Percentiles rank a stretch among this genome's conserved stretches.
Conservation (phyloP, 2,888 invertebrate genomes). For the Agriotes lineatus region DNA sequence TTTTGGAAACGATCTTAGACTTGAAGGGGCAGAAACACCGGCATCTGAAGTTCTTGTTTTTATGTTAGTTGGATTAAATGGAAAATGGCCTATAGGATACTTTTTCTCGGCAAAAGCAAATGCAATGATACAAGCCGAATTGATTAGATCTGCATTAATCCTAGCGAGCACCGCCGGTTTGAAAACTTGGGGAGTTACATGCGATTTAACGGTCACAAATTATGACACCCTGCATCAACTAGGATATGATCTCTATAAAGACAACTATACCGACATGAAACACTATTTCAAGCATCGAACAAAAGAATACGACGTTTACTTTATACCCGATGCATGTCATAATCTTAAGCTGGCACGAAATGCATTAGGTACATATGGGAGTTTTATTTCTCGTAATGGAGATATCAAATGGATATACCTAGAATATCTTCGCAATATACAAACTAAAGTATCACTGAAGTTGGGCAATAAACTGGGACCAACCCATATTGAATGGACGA, state of each 20-base stretch:
- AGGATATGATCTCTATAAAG: constrained; percentile 30
- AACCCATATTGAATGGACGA: neutral
- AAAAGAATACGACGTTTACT: constrained; percentile 26
- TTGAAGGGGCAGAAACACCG: constrained; percentile 32
- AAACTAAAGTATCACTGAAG: neutral
- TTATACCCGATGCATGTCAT: constrained; percentile 38
- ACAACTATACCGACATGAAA: constrained; percentile 23
- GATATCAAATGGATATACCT: constrained; percentile 15
- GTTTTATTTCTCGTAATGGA: constrained; percentile 15
- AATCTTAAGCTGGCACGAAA: constrained; percentile 33
- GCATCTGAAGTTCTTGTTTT: constrained; percentile 40
- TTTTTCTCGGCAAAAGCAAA: constrained; percentile 28
- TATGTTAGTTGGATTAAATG: constrained; percentile 39
- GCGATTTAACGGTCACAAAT: constrained; percentile 27
- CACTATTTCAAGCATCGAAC: constrained; percentile 30
- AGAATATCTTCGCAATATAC: neutral
- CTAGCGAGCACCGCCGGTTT: constrained; percentile 20
- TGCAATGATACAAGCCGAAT: constrained; percentile 23
- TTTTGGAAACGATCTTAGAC: constrained; percentile 18
- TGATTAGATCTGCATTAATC: constrained; percentile 19
- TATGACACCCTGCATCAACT: constrained; percentile 21
- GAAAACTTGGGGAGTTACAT: constrained; percentile 29
- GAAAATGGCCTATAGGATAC: constrained; percentile 39
- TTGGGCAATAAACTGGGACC: constrained; percentile 8
- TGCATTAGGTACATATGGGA: constrained; percentile 28